A percentile compares a stretch with the other conserved stretches of the same genome.
Conservation (phyloP, 1,140 invertebrate genomes). For the Chironomus striatipennis region DNA sequence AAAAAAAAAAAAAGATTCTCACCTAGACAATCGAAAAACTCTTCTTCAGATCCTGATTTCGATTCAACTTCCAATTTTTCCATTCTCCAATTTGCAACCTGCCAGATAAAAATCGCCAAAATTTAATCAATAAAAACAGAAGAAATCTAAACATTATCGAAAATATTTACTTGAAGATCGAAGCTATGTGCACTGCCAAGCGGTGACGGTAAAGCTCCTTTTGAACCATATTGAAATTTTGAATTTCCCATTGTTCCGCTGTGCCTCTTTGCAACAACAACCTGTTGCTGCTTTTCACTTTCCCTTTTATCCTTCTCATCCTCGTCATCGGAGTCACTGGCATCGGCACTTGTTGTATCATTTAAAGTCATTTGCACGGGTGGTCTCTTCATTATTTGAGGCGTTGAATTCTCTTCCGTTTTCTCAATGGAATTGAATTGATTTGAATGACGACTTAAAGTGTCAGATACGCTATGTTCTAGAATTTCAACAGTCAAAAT, state of each 20-base stretch:
- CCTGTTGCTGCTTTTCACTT: constrained; percentile 16
- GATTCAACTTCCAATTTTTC: constrained; percentile 83
- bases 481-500: constrained; percentile 3
- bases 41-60: constrained; percentile 75
- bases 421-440: constrained; percentile 19
- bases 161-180: constrained; percentile 35
- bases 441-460: neutral
- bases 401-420: constrained; percentile 14
- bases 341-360: neutral
- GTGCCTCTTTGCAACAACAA: neutral
- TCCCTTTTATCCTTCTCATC: constrained; percentile 3
- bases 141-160: neutral
- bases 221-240: constrained; percentile 13
- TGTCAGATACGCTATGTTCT: neutral
- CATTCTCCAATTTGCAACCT: constrained; percentile 82
- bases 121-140: neutral
- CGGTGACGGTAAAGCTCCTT: constrained; percentile 36
- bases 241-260: constrained; percentile 13
- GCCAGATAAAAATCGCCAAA: constrained; percentile 37
- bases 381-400: neutral
- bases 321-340: constrained; percentile 9
- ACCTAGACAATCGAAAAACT: constrained; percentile 84
- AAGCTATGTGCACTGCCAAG: constrained; percentile 39
- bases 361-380: neutral
- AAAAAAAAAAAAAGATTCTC: constrained; percentile 31